Evolutionary conservation across 2,888 invertebrate species (phyloP), one percentile per base, ranked within the genome.

Genomic region (Palloptera scutellata): DNA sequence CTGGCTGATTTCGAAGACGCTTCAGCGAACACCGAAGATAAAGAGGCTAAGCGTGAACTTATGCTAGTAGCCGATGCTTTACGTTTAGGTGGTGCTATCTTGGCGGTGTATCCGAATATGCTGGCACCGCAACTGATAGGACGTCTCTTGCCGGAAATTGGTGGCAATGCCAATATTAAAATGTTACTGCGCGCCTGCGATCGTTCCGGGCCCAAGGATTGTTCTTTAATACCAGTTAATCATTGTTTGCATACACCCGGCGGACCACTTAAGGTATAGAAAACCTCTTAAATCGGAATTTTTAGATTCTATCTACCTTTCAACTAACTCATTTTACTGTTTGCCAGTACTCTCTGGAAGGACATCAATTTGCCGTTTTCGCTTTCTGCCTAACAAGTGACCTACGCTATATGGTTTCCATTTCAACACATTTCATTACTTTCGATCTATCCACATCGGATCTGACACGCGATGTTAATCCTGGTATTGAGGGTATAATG

Each of bases 191-290:
- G 92, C 66, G 97, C 97, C 76, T 98, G 98, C 81, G 97, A 98
- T 82, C 88, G 89, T 19, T 92, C 93, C 78, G 98, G 98, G 0
- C 92, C 94, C 43, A 89, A 90, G 59, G 92, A 97, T 79, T 97
- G 97, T 77, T 93, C 97, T 0, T 84, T 98, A 61, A 88, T 97
- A 74, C 98, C 98, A 0, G 89, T 95, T 0, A 97, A 97, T 84
- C 98, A 98, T 83, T 98, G 97, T 78, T 87, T 98, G 71, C 98
- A 98, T 81, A 98, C 98, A 1, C 98, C 98, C n/a, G 98, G 98
- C 55, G 98, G 98, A 1, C 98, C 98, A 0, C 86, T 98, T 6
- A 98, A 98, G 88, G 95, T 94, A 17, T 13, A 64, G 42, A 41
- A 13, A 6, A 13, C 45, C 10, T 40, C 6, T 45, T n/a, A 1